Conservation (phyloP, 2,113 vertebrate genomes). For the Alectura lathami region DNA sequence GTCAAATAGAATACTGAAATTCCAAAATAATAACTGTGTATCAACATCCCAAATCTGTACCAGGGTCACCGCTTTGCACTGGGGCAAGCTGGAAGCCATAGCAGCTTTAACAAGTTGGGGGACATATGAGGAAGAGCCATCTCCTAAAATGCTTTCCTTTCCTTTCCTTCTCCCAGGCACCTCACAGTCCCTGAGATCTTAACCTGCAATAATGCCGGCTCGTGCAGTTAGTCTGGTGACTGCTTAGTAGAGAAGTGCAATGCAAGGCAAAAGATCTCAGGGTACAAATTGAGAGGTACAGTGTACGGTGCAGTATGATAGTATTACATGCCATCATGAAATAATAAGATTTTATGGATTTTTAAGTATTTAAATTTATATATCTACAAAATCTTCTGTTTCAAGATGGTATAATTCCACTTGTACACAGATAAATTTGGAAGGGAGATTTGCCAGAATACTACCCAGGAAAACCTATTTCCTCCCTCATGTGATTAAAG, state of each 20-base stretch:
- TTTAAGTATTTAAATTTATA: background rate
- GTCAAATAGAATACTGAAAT: background rate
- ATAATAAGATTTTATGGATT: background rate
- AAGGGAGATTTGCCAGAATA: background rate
- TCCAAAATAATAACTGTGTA: background rate
- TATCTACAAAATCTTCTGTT: background rate
- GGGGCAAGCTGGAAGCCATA: background rate
- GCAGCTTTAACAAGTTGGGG: background rate
- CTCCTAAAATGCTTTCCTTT: background rate
- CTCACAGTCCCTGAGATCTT: background rate
- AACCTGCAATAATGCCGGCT: background rate
- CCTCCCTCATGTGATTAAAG: background rate
- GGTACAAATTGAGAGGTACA: background rate
- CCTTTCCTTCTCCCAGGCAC: background rate
- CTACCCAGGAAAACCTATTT: background rate
- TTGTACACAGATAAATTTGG: background rate
- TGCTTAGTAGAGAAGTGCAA: background rate
- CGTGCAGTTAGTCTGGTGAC: background rate
- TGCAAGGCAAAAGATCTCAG: background rate
- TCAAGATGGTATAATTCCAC: background rate
- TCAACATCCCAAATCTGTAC: background rate
- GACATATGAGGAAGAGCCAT: background rate
- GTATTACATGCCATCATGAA: background rate
- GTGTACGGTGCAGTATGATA: fast-evolving
- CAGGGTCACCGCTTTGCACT: background rate